Percentiles rank a stretch among this genome's conserved stretches.
Conservation (phyloP, 1,140 invertebrate genomes). For the Anthonomus grandis region DNA sequence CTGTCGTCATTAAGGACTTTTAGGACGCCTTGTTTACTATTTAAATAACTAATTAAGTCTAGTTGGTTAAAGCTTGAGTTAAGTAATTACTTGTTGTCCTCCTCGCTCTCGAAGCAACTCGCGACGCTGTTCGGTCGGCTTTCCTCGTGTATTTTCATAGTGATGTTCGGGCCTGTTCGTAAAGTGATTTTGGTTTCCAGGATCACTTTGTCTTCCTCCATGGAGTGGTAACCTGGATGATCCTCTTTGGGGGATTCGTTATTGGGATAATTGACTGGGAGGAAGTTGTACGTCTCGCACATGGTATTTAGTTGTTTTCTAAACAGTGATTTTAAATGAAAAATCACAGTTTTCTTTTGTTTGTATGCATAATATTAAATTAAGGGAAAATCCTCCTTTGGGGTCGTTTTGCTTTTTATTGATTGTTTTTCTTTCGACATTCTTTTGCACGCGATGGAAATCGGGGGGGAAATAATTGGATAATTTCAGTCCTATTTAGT, state of each 20-base stretch:
- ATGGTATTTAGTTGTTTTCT: constrained; percentile 8
- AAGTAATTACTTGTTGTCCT: constrained; percentile 28
- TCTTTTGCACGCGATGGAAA: too few species aligned
- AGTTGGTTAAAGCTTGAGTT: neutral
- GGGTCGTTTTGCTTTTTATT: too few species aligned
- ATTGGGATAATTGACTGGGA: constrained; percentile 9
- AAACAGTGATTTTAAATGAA: too few species aligned
- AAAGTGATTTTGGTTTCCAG: constrained; percentile 79
- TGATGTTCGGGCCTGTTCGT: constrained; percentile 70
- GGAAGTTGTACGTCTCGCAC: constrained; percentile 15
- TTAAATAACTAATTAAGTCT: too few species aligned
- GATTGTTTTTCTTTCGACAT: too few species aligned
- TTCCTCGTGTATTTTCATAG: constrained; percentile 76
- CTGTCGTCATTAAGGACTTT: constrained; percentile 56
- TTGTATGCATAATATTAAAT: too few species aligned
- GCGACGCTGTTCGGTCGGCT: constrained; percentile 45
- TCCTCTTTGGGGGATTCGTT: constrained; percentile 14
- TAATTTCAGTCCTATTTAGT: too few species aligned
- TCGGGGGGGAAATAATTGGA: too few species aligned
- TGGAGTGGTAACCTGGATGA: too few species aligned
- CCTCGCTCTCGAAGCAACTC: constrained; percentile 33
- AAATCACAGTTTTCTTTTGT: too few species aligned
- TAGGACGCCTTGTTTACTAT: constrained; percentile 47
- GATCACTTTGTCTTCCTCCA: constrained; percentile 59
- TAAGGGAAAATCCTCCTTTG: too few species aligned